Evolutionary conservation across 2,888 invertebrate genomes (phyloP), one percentile per base, ranked within the genome.

Genomic region (Xestia sexstrigata): DNA sequence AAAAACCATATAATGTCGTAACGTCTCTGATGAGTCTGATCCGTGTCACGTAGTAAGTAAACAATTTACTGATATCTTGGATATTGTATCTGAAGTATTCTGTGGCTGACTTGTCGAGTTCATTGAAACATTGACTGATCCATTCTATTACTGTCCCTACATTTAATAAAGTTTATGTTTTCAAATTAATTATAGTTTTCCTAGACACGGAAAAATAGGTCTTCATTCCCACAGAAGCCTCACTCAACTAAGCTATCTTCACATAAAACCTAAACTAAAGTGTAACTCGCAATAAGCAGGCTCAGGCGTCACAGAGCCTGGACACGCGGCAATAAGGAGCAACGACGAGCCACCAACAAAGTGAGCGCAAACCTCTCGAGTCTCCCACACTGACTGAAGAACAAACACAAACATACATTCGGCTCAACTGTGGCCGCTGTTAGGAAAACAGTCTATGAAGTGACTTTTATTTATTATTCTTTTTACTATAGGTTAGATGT

Each of bases 391-490:
- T 55, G 73, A 71, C 84, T 79, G 52, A 76, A 76, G 77, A 70
- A 78, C 88, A 84, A 82, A 82, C 88, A 88, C 79, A 88, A 86
- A 88, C 67, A 84, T 23, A 74, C 78, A 79, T 62, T 81, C 63
- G 65, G 62, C 35, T 73, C 77, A 23, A 77, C 79, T 71, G 68
- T 75, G 74, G 58, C 83, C 35, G 63, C 39, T n/a, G 74, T 76
- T 83, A 70, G 23, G 62, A 70, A 79, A 75, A 78, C 71, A 83
- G 66, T 70, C 71, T 26, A 52, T 55, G 47, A 66, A 35, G 45
- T 68, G 70, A 77, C 55, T 70, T 62, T 55, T 83, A 60, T 70
- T 35, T 45, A 76, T 45, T 55, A n/a, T 45, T 67, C 47, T 15
- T 35, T 66, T 67, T 39, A 60, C 26, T 58, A 49, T 63, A 45